Evolutionary conservation across 2,888 invertebrate genomes (phyloP).

Genomic region (Candidula unifasciata): DNA sequence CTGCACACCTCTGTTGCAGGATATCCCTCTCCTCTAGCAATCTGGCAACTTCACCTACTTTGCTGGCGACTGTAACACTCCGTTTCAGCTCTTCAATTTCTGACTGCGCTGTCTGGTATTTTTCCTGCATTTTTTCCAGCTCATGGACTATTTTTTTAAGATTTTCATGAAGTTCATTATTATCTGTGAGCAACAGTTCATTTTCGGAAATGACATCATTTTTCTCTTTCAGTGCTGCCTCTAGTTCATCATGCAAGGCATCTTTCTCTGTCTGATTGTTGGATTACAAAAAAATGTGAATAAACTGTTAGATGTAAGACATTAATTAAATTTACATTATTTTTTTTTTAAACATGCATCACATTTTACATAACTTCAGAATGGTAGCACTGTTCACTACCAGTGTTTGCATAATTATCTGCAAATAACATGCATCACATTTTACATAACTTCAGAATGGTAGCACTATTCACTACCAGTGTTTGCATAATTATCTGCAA

Average conservation of each 20-base stretch:
- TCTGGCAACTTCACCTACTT: constrained; percentile 67
- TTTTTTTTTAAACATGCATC: too few species aligned
- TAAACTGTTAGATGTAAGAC: too few species aligned
- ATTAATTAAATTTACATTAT: too few species aligned
- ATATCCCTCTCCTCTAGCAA: constrained; percentile 67
- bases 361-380: too few species aligned
- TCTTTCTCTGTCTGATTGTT: constrained; percentile 54
- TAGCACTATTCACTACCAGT: too few species aligned
- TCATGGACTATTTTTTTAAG: constrained; percentile 70
- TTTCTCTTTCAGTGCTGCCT: constrained; percentile 59
- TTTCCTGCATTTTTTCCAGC: constrained; percentile 69
- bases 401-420: too few species aligned
- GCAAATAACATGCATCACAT: too few species aligned
- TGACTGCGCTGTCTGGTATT: constrained; percentile 59
- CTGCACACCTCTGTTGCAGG: constrained; percentile 59
- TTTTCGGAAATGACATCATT: constrained; percentile 68
- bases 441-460: too few species aligned
- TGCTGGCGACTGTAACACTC: constrained; percentile 64
- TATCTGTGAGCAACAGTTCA: constrained; percentile 68
- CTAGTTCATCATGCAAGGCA: constrained; percentile 49
- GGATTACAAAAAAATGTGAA: background rate
- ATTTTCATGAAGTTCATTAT: constrained; percentile 71
- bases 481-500: too few species aligned
- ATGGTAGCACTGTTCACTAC: too few species aligned
- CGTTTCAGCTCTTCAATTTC: constrained; percentile 68